Evolutionary conservation across 2,888 invertebrate species (phyloP), one percentile per base, ranked within the genome.

Genomic region (Ectemnius lituratus): DNA sequence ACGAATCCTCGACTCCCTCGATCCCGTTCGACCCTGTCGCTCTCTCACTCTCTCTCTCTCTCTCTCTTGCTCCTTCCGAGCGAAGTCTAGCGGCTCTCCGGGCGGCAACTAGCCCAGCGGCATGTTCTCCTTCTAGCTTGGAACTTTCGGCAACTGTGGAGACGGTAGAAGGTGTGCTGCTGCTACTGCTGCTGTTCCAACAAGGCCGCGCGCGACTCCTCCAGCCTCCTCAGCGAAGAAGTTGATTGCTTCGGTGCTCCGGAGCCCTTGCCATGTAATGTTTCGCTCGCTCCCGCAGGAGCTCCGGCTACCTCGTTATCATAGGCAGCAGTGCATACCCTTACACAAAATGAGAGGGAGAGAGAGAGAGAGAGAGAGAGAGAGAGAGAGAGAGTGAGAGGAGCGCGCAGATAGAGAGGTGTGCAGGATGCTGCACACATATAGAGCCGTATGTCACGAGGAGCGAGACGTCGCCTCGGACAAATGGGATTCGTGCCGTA

Each of bases 401-500:
- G n/a, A 49, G 27, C 45, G 37, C 18, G 45, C 14, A 28, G 23
- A 23, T 23, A 23, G 23, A 23, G 52, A 23, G 52, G 47, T 27
- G 47, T 16, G 37, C 18, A 14, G 28, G 52, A 18, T 46, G 60
- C 18, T 14, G 18, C 20, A 28, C 28, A 73, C 58, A 37, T 45
- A 66, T 59, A 61, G 11, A 72, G 68, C 72, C 61, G 65, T 83
- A 83, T 71, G 76, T 81, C 75, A 82, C 70, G 74, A 75, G 52
- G 14, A 67, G 65, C 65, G 82, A 82, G 73, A 82, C 81, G 82
- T 83, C 82, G 81, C 62, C 63, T 62, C 47, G 82, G 84, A 83
- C 76, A 84, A 83, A 84, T 84, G 83, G 83, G 84, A 73, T 80
- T 75, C 82, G 84, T 81, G 77, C 83, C 83, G 71, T 71, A 64